A percentile compares a stretch with the other conserved stretches of the same genome.
Conservation (phyloP, 2,113 vertebrate species). For the Cephalopterus ornatus region DNA sequence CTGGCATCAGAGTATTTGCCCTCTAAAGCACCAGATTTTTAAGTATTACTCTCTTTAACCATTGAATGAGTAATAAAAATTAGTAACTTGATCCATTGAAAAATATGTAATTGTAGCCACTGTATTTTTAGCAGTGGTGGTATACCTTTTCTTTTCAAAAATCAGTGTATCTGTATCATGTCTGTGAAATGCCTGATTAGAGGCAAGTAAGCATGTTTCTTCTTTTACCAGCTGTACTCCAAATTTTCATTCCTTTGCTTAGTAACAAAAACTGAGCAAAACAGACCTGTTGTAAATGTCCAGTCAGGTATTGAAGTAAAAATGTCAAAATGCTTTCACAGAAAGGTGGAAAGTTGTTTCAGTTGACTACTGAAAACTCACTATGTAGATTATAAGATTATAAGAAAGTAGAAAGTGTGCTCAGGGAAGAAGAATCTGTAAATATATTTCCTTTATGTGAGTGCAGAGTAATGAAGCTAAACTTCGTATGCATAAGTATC, state of each 20-base stretch:
- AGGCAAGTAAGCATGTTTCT: neutral
- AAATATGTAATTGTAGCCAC: neutral
- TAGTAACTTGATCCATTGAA: neutral
- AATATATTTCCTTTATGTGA: neutral
- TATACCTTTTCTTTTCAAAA: neutral
- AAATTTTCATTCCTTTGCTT: neutral
- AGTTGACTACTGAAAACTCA: neutral
- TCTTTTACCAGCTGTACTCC: neutral
- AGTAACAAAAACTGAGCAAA: neutral
- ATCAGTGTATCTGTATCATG: neutral
- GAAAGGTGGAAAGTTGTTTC: neutral
- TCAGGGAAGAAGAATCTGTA: neutral
- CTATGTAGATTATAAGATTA: neutral
- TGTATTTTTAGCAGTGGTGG: neutral
- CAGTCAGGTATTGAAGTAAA: neutral
- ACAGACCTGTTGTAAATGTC: neutral
- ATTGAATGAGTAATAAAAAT: neutral
- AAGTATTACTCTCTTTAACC: neutral
- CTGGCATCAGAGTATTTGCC: neutral
- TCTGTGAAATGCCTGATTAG: neutral
- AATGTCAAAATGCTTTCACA: neutral
- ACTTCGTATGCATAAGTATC: neutral
- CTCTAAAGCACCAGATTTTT: neutral
- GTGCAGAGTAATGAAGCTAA: neutral
- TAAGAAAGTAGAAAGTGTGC: neutral